phyloP scores from a whole-genome alignment of 2,797 vertebrate species.

The Ispidina lecontei region DNA sequence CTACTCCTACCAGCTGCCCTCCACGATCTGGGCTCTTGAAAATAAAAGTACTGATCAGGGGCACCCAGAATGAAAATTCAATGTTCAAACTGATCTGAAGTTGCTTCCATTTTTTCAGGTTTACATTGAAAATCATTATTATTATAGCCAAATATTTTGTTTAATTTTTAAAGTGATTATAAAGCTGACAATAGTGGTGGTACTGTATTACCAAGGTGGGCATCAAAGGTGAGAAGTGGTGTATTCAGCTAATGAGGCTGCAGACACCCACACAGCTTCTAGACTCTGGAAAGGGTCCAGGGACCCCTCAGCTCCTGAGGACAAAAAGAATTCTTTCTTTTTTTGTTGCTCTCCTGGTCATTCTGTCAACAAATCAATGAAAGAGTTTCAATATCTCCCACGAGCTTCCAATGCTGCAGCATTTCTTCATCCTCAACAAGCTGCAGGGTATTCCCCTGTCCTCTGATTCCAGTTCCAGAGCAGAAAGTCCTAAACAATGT shows the following conservation, averaged over 20 bases:
- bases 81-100: neutral
- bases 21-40: neutral
- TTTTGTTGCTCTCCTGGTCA: neutral
- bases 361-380: neutral
- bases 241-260: neutral
- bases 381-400: neutral
- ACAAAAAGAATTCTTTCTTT: neutral
- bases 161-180: neutral
- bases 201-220: neutral
- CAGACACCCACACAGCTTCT: neutral
- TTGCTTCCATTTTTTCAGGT: neutral
- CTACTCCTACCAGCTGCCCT: neutral
- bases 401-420: neutral
- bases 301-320: neutral
- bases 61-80: neutral
- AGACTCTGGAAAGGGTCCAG: neutral
- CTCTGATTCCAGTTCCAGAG: neutral
- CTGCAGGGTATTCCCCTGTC: neutral
- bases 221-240: neutral
- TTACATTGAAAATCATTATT: neutral
- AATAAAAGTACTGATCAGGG: neutral
- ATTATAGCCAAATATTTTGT: neutral
- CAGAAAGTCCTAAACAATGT: neutral
- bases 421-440: neutral
- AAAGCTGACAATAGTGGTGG: neutral